Conservation (phyloP, 1,140 invertebrate genomes). For the Cydia strobilella region DNA sequence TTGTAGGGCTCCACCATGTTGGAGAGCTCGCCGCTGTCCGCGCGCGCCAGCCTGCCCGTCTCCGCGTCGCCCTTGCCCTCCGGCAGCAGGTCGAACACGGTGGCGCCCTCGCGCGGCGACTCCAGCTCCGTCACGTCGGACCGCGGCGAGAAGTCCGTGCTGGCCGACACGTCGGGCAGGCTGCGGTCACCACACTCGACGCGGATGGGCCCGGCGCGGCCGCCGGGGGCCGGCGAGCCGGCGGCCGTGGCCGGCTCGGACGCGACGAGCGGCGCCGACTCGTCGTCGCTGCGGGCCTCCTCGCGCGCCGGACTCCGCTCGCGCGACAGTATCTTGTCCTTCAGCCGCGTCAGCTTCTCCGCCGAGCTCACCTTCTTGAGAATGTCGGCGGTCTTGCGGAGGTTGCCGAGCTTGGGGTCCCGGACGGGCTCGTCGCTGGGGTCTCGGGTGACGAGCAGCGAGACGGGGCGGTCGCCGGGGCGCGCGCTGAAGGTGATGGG, state of each 20-base stretch:
- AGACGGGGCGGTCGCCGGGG: conserved; percentile 38
- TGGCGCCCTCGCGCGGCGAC: conserved; percentile 50
- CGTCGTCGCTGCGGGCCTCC: conserved; percentile 80
- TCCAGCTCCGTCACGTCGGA: conserved; percentile 63
- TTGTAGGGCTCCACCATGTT: conserved; percentile 73
- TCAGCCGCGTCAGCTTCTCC: conserved; percentile 65
- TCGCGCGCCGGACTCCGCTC: conserved; percentile 55
- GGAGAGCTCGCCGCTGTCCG: conserved; percentile 51
- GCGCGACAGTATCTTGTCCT: conserved; percentile 68
- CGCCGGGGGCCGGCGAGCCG: conserved; percentile 40
- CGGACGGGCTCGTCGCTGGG: conserved; percentile 37
- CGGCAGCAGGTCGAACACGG: conserved; percentile 63
- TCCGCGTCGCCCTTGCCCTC: conserved; percentile 49
- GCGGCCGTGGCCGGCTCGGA: conserved; percentile 36
- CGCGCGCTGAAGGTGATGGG: conserved; percentile 34
- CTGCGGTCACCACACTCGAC: conserved; percentile 41
- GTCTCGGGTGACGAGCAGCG: conserved; percentile 51
- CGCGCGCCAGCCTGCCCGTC: conserved; percentile 39
- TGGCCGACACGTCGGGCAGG: conserved; percentile 37
- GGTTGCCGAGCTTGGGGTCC: conserved; percentile 52
- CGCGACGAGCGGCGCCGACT: conserved; percentile 82
- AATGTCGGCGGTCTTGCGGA: conserved; percentile 59
- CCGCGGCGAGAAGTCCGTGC: conserved; percentile 57
- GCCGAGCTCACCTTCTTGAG: conserved; percentile 62
- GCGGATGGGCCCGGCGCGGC: conserved; percentile 35